These are phyloP conservation scores for Anastrepha obliqua DNA, from an alignment of 1,140 invertebrate genomes.

Conservation along the genomic window DNA sequence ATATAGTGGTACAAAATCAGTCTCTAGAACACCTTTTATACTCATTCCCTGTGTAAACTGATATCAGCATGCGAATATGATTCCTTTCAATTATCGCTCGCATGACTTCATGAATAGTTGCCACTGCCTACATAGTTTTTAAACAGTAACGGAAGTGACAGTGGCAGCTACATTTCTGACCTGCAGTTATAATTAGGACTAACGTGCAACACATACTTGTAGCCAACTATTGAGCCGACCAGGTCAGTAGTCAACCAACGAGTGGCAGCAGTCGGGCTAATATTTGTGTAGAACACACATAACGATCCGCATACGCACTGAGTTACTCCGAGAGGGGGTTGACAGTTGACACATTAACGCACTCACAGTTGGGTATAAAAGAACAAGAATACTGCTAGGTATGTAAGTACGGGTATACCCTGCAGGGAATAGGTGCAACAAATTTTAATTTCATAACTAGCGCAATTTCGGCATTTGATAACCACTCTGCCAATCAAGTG, in stretches of 20 bases:
- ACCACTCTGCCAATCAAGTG: too few species aligned
- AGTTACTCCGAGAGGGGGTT: neutral
- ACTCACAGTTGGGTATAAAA: neutral
- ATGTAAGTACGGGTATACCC: neutral
- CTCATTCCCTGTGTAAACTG: neutral
- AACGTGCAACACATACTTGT: neutral
- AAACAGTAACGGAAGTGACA: neutral
- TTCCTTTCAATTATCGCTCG: neutral
- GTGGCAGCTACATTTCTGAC: constrained; percentile 24
- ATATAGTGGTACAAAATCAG: too few species aligned
- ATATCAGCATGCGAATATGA: neutral
- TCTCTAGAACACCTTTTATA: too few species aligned
- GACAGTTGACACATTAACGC: neutral
- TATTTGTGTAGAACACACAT: neutral
- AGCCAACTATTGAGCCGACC: neutral
- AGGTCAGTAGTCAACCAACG: constrained; percentile 37
- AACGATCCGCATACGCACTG: neutral
- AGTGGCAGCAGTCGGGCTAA: constrained; percentile 16
- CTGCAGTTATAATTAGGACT: constrained; percentile 35
- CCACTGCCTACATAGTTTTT: neutral
- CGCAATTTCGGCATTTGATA: too few species aligned
- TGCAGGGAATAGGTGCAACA: too few species aligned
- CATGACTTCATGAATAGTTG: constrained; percentile 7
- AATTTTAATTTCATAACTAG: too few species aligned
- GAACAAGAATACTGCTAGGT: neutral